Evolutionary conservation across 2,888 invertebrate genomes (phyloP), one percentile per base, ranked within the genome.

Genomic region (Boloria euphrosyne): DNA sequence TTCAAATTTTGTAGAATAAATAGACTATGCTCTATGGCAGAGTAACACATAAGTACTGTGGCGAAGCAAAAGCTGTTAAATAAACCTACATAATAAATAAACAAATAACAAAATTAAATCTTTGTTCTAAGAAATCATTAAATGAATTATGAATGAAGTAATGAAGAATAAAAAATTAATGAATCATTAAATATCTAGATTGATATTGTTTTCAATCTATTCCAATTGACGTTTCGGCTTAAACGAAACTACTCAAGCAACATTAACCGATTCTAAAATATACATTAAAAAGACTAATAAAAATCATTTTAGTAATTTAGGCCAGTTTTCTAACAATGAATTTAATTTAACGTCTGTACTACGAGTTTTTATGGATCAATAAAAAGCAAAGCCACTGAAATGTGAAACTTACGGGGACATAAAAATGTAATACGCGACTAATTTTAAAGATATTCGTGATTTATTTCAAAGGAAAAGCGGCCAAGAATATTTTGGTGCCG

Each of bases 401-500:
- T 27, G 57, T 57, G 46, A 57, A 57, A 27, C 44, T 57, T 57
- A 57, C 14, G 57, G 46, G 46, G n/a, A 57, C 46, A 57, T 57
- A 57, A 57, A 46, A 46, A 57, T n/a, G 44, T 22, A 46, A 46
- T 46, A 57, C 46, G 44, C 57, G 57, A 55, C 43, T 44, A 55
- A 18, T 46, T 57, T 57, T 4, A 57, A 57, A 57, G 18, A 46
- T 57, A 22, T 59, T 49, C 49, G 49, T 59, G 49, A 59, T 59
- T 59, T 49, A 59, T 59, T 31, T 47, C 47, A 47, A 59, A 49
- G 38, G 59, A 59, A 31, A 59, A 7, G 49, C 38, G 59, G 49
- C 59, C 59, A 59, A 59, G 59, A 49, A 49, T 47, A 47, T 58
- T 59, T 38, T 59, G 27, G 59, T 59, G 49, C 38, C 59, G 18